A percentile compares a stretch with the other conserved stretches of the same genome.
phyloP scores from a whole-genome alignment of 2,888 invertebrate genomes.

The Sarcophaga subvicina region DNA sequence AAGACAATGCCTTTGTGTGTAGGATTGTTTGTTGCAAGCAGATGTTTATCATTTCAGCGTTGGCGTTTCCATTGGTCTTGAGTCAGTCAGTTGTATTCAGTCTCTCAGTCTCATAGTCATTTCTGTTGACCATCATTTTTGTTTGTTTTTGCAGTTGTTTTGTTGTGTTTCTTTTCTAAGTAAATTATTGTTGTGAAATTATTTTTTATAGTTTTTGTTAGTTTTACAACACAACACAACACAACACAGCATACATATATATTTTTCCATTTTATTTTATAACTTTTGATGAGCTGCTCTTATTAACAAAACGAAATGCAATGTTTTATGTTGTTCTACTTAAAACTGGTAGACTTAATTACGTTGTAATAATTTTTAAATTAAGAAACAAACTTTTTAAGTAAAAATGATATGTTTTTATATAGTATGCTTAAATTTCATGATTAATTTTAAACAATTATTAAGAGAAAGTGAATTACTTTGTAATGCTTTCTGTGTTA shows the following conservation, averaged over 20 bases:
- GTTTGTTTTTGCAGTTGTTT: background rate
- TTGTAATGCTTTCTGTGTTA: too few relatives aligned
- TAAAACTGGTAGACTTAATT: background rate
- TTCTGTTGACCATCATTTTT: background rate
- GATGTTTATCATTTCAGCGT: conserved; percentile 5
- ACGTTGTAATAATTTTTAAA: too few relatives aligned
- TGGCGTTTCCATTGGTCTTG: conserved; percentile 3
- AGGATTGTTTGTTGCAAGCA: background rate
- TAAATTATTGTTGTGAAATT: too few relatives aligned
- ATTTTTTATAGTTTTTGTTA: too few relatives aligned
- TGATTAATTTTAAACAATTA: too few relatives aligned
- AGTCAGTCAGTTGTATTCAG: background rate
- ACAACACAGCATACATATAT: background rate
- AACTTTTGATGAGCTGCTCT: conserved; percentile 48
- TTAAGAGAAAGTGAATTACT: too few relatives aligned
- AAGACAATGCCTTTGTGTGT: too few relatives aligned
- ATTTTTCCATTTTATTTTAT: background rate
- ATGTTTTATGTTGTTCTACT: conserved; percentile 26
- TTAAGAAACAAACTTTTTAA: too few relatives aligned
- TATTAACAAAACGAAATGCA: conserved; percentile 42
- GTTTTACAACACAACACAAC: too few relatives aligned
- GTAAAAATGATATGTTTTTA: too few relatives aligned
- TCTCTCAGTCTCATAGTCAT: too few relatives aligned
- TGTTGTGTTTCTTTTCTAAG: background rate
- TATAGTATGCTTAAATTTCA: too few relatives aligned